Evolutionary conservation across 2,888 invertebrate species (phyloP).

Genomic region (Brachypalpus laphriformis): DNA sequence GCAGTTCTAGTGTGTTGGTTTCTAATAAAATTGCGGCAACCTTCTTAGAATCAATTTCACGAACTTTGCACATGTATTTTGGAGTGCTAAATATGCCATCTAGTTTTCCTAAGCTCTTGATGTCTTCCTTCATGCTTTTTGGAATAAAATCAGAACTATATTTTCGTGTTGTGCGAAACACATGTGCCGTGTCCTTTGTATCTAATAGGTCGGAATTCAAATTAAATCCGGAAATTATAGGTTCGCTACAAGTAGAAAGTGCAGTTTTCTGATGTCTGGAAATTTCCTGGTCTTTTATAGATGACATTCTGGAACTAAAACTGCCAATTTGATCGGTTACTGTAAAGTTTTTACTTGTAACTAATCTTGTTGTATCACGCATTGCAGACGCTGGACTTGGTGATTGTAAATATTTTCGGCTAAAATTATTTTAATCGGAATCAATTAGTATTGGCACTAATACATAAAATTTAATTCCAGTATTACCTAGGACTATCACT

Average conservation of each 20-base stretch:
- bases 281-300: conserved; percentile 24
- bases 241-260: conserved; percentile 57
- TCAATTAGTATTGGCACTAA: neutral
- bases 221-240: conserved; percentile 43
- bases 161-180: conserved; percentile 1
- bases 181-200: conserved; percentile 4
- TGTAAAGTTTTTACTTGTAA: neutral
- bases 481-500: conserved; percentile 82
- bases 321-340: conserved; percentile 21
- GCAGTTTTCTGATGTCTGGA: conserved; percentile 71
- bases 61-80: conserved; percentile 85
- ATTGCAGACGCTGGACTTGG: conserved; percentile 1
- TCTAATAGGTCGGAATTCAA: conserved; percentile 28
- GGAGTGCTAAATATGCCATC: conserved; percentile 88
- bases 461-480: conserved; percentile 21
- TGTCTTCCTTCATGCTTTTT: conserved; percentile 77
- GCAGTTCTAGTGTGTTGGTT: conserved; percentile 91
- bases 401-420: conserved; percentile 44
- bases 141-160: conserved; percentile 76
- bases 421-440: conserved; percentile 7
- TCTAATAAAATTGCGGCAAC: conserved; percentile 93
- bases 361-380: conserved; percentile 25
- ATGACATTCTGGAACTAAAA: conserved; percentile 32
- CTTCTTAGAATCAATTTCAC: conserved; percentile 88
- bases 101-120: conserved; percentile 85